Conservation (phyloP, 2,888 invertebrate genomes). For the Drosophila pegasa region DNA sequence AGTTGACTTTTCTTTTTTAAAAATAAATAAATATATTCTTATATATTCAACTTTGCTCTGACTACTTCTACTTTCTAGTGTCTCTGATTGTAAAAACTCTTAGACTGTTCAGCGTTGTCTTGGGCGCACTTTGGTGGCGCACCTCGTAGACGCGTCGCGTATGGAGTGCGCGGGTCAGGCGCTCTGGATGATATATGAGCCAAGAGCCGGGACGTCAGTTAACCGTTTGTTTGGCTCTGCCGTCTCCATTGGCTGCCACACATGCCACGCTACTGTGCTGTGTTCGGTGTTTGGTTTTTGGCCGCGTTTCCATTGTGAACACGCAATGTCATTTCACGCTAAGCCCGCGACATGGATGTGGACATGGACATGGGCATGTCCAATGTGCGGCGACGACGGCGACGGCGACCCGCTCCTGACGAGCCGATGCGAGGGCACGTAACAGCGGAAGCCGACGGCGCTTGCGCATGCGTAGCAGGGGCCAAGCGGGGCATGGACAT, state of each 20-base stretch:
- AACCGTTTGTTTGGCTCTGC: constrained; percentile 28
- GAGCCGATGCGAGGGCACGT: constrained; percentile 55
- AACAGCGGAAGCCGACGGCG: constrained; percentile 68
- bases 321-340: constrained; percentile 76
- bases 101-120: too few species aligned
- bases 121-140: constrained; percentile 3
- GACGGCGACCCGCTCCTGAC: constrained; percentile 12
- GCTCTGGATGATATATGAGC: constrained; percentile 53
- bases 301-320: constrained; percentile 56
- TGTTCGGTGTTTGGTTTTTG: constrained; percentile 37
- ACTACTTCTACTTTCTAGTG: neutral
- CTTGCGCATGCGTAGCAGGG: constrained; percentile 55
- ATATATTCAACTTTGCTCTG: neutral
- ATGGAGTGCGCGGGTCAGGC: constrained; percentile 13
- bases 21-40: too few species aligned
- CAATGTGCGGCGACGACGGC: too few species aligned
- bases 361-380: constrained; percentile 39
- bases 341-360: constrained; percentile 54
- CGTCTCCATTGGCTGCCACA: constrained; percentile 41
- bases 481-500: neutral
- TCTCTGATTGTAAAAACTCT: neutral
- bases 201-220: constrained; percentile 33
- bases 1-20: too few species aligned
- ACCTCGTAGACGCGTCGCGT: constrained; percentile 26
- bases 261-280: constrained; percentile 68